Evolutionary conservation across 2,888 invertebrate species (phyloP), one percentile per base, ranked within the genome.

Genomic region (Dorcus hopei): DNA sequence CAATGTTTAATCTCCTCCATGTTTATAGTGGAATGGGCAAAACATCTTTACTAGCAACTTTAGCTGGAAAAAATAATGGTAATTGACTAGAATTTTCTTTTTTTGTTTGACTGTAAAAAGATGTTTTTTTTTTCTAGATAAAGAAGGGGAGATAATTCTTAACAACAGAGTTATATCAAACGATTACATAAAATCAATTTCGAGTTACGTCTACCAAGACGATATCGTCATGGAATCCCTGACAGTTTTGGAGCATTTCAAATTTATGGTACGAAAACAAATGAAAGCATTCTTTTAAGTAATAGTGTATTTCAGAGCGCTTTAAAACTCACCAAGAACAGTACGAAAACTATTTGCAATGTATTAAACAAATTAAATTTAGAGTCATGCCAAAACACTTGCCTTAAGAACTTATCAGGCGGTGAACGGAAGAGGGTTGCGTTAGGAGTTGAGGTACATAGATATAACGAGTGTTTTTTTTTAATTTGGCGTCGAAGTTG

Each of bases 351-450:
- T 42, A 75, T 79, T 58, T 80, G 88, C 49, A 73, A 78, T 5
- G 75, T 87, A 11, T 70, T 88, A 3, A 79, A 77, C 0, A 87
- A 89, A 58, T 82, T 96, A 26, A 91, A 93, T 0, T 81, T 97
- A 8, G 79, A 78, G 9, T 87, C 87, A 70, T 90, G 91, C 70
- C 82, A 82, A 0, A 80, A 88, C 67, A 91, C 91, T 0, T 83
- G 86, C 65, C 81, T 93, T 38, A 87, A 87, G 70, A 85, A 87
- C 9, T 81, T 96, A 42, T 95, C 95, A 1, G 95, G 96, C 0
- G 97, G 97, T 0, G 95, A 97, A 78, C 85, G 88, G 72, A 93
- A 93, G 74, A 82, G 93, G 64, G 82, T 96, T 0, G 87, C 94
- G 3, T 83, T 97, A 67, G 96, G 95, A 54, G 90, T 92, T 56